Base-by-base conservation (phyloP, 2,113 vertebrate species). In the Hypanus sabinus region DNA sequence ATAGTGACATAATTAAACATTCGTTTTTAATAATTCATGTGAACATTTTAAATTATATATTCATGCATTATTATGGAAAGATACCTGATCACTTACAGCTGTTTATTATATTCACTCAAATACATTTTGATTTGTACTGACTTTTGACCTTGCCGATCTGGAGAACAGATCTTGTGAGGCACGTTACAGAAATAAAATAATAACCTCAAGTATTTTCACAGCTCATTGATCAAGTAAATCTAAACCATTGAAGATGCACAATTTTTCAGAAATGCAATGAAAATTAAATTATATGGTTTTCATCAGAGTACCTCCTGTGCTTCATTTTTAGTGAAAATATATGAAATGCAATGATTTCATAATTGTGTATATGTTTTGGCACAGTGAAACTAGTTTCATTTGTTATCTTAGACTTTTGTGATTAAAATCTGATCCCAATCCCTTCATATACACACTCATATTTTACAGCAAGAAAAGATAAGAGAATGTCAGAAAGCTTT, bases 111-210 rank as follows among this genome's bases (percentile, higher is more conserved):
- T 93, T 70, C 70, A 93, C 46, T 75, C 20, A 0, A 12, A 73
- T 70, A 73, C 71, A 93, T 27, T 46, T 75, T 93, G 68, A 75
- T 93, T 3, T 2, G 38, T 55, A 24, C 70, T 93, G 68, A 70
- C 70, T 73, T 36, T 71, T 93, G 36, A 36, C 68, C 68, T 55
- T 93, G 88, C 24, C n/a, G 20, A 24, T n/a, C 65, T 71, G 65
- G 90, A 92, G 70, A 73, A 55, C 33, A 27, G 11, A 55, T 30
- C 36, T 55, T 55, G 65, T 14, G 33, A 71, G 36, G 87, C 87
- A 91, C 7, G 36, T 93, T 73, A 93, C 46, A 46, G 73, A 93
- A 38, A 36, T 24, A 71, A 93, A 73, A 38, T 46, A 92, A 93
- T 22, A 73, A 27, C 18, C 11, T 73, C 24, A 24, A 68, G n/a